Conservation (phyloP, 2,888 invertebrate genomes). For the Ceraclea dissimilis region DNA sequence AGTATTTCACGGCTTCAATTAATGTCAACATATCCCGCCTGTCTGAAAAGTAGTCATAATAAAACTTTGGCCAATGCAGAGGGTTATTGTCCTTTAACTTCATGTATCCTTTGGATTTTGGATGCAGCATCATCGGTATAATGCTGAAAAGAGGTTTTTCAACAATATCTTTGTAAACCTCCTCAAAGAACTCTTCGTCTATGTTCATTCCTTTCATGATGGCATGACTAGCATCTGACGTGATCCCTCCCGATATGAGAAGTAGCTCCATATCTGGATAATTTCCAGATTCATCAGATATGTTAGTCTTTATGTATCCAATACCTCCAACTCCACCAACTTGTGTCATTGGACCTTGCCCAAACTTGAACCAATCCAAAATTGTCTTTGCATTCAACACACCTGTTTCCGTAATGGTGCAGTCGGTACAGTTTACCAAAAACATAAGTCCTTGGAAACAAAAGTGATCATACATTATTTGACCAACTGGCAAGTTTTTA, state of each 20-base stretch:
- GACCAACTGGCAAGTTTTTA: constrained; percentile 59
- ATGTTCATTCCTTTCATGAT: constrained; percentile 50
- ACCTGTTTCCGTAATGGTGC: constrained; percentile 35
- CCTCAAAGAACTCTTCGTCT: constrained; percentile 46
- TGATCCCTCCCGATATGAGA: constrained; percentile 54
- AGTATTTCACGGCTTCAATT: constrained; percentile 54
- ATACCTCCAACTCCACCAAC: constrained; percentile 63
- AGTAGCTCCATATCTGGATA: constrained; percentile 63
- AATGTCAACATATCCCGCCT: constrained; percentile 54
- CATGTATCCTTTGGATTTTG: constrained; percentile 63
- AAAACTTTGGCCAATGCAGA: constrained; percentile 65
- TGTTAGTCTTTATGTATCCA: constrained; percentile 54
- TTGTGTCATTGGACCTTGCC: constrained; percentile 42
- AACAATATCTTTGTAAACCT: constrained; percentile 49
- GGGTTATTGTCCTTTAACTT: constrained; percentile 66
- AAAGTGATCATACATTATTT: constrained; percentile 56
- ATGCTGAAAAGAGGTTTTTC: constrained; percentile 52
- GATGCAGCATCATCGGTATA: constrained; percentile 64
- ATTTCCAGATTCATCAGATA: constrained; percentile 49
- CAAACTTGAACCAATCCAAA: constrained; percentile 36
- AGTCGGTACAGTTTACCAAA: constrained; percentile 37
- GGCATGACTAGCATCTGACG: constrained; percentile 48
- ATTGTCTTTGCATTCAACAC: constrained; percentile 28
- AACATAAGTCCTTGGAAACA: constrained; percentile 46
- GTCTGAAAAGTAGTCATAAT: constrained; percentile 71